Conservation (phyloP, 2,797 vertebrate genomes). For the Sebastes vulpes region DNA sequence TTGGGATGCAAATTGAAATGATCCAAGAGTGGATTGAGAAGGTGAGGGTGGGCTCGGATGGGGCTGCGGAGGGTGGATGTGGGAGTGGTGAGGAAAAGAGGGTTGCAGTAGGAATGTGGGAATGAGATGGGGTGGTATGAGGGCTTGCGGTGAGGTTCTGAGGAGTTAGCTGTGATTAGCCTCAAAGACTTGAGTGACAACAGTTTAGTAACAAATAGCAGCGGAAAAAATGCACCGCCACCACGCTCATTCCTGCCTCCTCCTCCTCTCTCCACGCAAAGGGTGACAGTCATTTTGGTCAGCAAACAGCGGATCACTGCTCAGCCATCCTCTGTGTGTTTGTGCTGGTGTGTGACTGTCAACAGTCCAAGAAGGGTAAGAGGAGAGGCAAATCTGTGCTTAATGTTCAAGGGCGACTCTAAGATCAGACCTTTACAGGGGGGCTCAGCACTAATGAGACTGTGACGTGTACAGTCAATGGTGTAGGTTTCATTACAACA, state of each 20-base stretch:
- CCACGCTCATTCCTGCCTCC: background rate
- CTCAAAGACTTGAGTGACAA: conserved; percentile 67
- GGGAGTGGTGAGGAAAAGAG: conserved; percentile 50
- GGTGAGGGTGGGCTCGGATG: conserved; percentile 78
- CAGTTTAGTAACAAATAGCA: conserved; percentile 50
- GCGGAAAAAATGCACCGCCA: background rate
- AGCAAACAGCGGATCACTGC: conserved; percentile 57
- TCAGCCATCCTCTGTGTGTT: conserved; percentile 49
- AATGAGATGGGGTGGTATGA: conserved; percentile 55
- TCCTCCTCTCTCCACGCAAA: background rate
- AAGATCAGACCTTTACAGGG: too few relatives aligned
- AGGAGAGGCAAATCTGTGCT: background rate
- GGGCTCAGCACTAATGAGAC: too few relatives aligned
- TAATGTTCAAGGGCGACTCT: background rate
- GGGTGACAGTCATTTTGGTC: conserved; percentile 57
- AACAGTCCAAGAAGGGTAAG: conserved; percentile 28
- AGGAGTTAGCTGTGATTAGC: conserved; percentile 71
- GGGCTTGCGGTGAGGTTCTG: conserved; percentile 62
- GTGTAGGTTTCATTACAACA: too few relatives aligned
- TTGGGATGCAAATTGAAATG: conserved; percentile 89
- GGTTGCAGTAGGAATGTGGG: conserved; percentile 47
- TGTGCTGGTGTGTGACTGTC: conserved; percentile 43
- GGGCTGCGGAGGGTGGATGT: conserved; percentile 63
- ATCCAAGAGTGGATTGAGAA: conserved; percentile 86
- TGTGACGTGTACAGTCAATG: too few relatives aligned